These are phyloP conservation scores for Nematostella vectensis DNA, from an alignment of 92 coral and sea anemone species.

Conservation along the genomic window DNA sequence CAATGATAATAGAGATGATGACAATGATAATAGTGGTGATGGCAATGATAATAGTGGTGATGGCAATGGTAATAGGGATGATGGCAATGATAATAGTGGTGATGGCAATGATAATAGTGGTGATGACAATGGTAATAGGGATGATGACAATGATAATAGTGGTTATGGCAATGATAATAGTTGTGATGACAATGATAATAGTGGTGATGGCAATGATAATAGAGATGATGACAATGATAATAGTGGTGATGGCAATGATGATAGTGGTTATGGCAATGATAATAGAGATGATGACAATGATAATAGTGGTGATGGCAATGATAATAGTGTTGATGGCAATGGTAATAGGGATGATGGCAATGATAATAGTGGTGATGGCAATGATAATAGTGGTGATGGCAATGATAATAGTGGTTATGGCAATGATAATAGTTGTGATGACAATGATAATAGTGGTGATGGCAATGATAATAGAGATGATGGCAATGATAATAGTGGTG, in stretches of 20 bases:
- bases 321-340: not conserved
- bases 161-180: not conserved
- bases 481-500: not conserved
- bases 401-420: not conserved
- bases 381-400: not conserved
- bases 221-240: not conserved
- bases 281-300: too few relatives aligned
- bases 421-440: not conserved
- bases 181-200: not conserved
- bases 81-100: not conserved
- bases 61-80: too few relatives aligned
- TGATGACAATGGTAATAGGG: not conserved
- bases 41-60: not conserved
- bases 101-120: not conserved
- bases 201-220: not conserved
- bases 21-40: not conserved
- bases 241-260: not conserved
- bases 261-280: not conserved
- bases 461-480: too few relatives aligned
- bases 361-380: not conserved
- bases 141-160: too few relatives aligned
- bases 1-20: not conserved
- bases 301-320: not conserved
- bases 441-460: not conserved
- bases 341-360: not conserved